phyloP scores from a whole-genome alignment of 2,113 vertebrate genomes.

The Pungitius pungitius region DNA sequence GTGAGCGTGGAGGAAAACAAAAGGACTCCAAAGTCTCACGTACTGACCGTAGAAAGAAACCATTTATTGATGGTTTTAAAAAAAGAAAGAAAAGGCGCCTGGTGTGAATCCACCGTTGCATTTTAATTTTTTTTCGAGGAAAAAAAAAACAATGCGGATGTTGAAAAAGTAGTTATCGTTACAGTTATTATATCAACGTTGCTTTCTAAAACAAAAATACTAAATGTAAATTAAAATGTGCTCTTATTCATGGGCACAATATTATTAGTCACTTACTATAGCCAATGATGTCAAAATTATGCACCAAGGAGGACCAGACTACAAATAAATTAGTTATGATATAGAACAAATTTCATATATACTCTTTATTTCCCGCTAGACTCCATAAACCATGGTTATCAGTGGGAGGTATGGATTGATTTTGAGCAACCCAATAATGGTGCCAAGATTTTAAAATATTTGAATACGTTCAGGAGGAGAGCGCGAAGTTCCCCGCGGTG shows the following conservation, averaged over 20 bases:
- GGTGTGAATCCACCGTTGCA: not conserved
- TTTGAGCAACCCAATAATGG: not conserved
- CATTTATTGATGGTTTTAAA: too few species aligned
- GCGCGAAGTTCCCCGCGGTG: slow-evolving; percentile 3
- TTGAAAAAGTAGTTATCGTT: not conserved
- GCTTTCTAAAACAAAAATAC: not conserved
- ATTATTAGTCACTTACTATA: slow-evolving; percentile 1
- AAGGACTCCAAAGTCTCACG: slow-evolving; percentile 59
- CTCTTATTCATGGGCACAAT: not conserved
- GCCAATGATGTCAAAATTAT: not conserved
- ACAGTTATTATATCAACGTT: not conserved
- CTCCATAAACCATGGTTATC: not conserved
- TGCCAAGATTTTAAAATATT: not conserved
- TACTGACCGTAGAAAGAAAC: not conserved
- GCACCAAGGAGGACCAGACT: not conserved
- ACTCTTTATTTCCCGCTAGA: not conserved
- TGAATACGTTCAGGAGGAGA: not conserved
- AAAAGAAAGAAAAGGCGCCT: not conserved
- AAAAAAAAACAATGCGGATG: not conserved
- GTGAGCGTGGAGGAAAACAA: slow-evolving; percentile 67
- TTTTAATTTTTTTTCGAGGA: not conserved
- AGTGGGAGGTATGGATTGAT: too few species aligned
- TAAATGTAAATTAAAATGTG: not conserved
- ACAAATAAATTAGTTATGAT: not conserved
- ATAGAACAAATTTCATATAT: not conserved